Base-by-base conservation (phyloP, 2,113 vertebrate species). In the Serinus canaria region DNA sequence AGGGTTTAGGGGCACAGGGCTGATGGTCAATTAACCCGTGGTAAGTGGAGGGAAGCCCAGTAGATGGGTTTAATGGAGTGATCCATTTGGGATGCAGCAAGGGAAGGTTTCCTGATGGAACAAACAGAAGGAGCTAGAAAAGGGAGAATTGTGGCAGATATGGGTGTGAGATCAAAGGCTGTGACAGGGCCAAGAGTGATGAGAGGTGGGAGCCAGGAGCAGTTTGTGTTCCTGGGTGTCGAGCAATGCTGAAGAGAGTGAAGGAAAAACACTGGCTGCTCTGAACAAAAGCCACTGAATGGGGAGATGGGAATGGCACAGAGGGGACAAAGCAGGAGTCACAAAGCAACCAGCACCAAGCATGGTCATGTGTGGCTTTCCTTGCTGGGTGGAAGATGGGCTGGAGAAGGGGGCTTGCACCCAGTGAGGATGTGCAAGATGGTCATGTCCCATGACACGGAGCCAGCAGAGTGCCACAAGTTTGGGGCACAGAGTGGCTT, bases 151-250 rank as follows among this genome's bases (percentile, higher is more conserved):
- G 2, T 75, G 28, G 9, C 39, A 59, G 59, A 70, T 72, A 56
- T 0, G 2, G 7, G 24, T 37, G 16, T 66, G 87, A 82, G 70
- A 64, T 55, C 39, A 92, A 92, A 94, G 74, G 62, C 78, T 73
- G 58, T 7, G 21, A 59, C 11, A 16, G 46, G 41, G 47, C 46
- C 6, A 4, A 62, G 77, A 82, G 30, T 14, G 5, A 78, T 37
- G 43, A 68, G 50, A 69, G 31, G 49, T 53, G 46, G 25, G 28
- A 91, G 46, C 41, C 69, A 66, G 83, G 44, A 89, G 53, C 53
- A 72, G 62, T 78, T 94, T 87, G 35, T 87, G 52, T 64, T 87
- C 37, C 74, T 92, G 31, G 31, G 47, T 83, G 49, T 55, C 5
- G 8, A 55, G 53, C 70, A 62, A 11, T 83, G 86, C 62, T 41